Base-by-base conservation (phyloP, 2,113 vertebrate species). In the Oryzias curvinotus region DNA sequence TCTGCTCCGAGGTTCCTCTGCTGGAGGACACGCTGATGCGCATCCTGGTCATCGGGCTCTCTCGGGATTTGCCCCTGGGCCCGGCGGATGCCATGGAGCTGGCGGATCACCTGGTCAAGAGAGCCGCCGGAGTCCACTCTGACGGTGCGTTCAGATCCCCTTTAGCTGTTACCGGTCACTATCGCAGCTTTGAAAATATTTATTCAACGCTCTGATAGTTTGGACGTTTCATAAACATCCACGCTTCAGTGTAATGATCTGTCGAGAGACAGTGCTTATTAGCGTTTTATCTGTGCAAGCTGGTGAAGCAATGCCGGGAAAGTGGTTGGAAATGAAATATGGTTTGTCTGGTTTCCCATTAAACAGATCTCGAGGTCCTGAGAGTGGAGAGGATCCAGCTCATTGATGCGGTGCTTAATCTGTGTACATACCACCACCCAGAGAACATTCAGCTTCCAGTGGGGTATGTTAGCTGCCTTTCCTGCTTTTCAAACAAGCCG, bases 21-120 rank as follows among this genome's bases (percentile, higher is more conserved):
- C 83, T 99, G 50, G 97, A 99, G 78, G 97, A 99, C 89, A 99
- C 96, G 0, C 89, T 99, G 62, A 99, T 98, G 96, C 93, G 97
- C 14, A 93, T 99, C 68, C 91, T 99, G 0, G 97, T 99, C 63
- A 98, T 99, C 0, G 97, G 97, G 1, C 77, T 99, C 78, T 99
- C 97, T 0, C 94, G 97, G 0, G 97, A 98, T 68, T 89, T 99
- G 28, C 96, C 97, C 0, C 94, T 99, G 0, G 97, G 97, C 48
- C 97, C 97, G 0, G 97, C 97, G 0, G 97, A 99, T 0, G 97
- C 96, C 83, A 98, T 99, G 97, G 97, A 99, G 86, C 94, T 99
- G 0, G 97, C 97, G 0, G 97, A 99, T 88, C 97, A 99, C 87
- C 82, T 99, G 75, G 97, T 99, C 54, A 99, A 99, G 76, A 90